These are phyloP conservation scores for Dermolepida albohirtum DNA, from an alignment of 2,888 invertebrate species.

Conservation along the genomic window DNA sequence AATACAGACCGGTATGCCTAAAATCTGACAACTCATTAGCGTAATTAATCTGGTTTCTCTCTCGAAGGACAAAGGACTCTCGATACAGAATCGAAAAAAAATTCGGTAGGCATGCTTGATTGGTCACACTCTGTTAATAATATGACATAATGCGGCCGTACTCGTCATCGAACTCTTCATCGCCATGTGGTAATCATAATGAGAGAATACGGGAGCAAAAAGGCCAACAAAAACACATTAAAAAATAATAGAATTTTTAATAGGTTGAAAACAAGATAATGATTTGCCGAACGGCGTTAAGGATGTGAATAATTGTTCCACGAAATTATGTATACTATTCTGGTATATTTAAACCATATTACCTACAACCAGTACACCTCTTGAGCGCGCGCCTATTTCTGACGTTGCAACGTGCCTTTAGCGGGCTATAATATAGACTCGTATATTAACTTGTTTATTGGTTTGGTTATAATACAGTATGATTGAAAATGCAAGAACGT, in stretches of 20 bases:
- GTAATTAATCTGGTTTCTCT: slow-evolving; percentile 12
- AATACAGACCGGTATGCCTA: slow-evolving; percentile 1
- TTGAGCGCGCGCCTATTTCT: no score
- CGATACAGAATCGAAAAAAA: slow-evolving; percentile 34
- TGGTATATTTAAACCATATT: no score
- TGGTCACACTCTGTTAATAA: slow-evolving; percentile 34
- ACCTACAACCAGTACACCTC: no score
- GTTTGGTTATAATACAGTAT: no score
- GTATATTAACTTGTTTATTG: no score
- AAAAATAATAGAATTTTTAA: slow-evolving; percentile 41
- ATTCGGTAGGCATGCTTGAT: slow-evolving; percentile 24
- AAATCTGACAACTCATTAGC: slow-evolving; percentile 17
- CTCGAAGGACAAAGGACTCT: slow-evolving; percentile 14
- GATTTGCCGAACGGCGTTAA: slow-evolving; percentile 22
- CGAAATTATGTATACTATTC: slow-evolving; percentile 21
- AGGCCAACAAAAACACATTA: slow-evolving; percentile 35
- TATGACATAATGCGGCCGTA: slow-evolving; percentile 14
- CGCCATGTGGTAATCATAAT: not conserved
- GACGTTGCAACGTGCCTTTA: no score
- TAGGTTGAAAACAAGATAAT: slow-evolving; percentile 39
- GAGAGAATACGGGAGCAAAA: slow-evolving; percentile 16
- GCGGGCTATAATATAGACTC: no score
- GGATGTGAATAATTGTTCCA: slow-evolving; percentile 38
- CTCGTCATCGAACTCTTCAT: not conserved
- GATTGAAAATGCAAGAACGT: no score